phyloP scores from a whole-genome alignment of 2,888 invertebrate species.

The Pterobdella sp. region DNA sequence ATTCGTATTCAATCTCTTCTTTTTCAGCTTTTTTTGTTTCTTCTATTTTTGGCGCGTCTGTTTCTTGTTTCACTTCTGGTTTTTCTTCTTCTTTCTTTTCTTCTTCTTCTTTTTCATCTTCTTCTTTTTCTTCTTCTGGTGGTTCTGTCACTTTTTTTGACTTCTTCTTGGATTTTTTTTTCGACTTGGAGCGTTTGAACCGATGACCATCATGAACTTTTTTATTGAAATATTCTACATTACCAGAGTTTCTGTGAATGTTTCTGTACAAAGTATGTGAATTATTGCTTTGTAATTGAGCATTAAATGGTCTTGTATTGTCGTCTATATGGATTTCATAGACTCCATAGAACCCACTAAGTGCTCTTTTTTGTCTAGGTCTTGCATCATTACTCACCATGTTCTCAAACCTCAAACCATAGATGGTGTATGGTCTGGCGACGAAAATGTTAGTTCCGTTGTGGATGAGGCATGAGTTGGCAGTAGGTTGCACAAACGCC shows the following conservation, averaged over 20 bases:
- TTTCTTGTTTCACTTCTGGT: slow-evolving; percentile 9
- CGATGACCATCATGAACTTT: neutral
- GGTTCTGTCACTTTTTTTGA: neutral
- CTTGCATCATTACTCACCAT: slow-evolving; percentile 7
- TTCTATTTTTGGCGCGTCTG: neutral
- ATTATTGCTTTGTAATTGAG: neutral
- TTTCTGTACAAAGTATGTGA: neutral
- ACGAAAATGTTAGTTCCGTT: slow-evolving; percentile 56
- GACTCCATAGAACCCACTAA: neutral
- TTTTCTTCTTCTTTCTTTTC: slow-evolving; percentile 8
- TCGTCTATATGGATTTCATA: neutral
- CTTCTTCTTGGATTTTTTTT: slow-evolving; percentile 12
- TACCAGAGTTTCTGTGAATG: no score
- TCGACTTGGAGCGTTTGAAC: neutral
- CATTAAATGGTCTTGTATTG: neutral
- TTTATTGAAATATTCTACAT: no score
- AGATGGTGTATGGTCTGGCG: slow-evolving; percentile 34
- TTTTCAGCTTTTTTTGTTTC: neutral
- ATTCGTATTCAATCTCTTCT: slow-evolving; percentile 1
- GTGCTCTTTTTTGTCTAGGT: neutral
- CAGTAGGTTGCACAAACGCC: slow-evolving; percentile 87
- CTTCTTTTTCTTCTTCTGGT: neutral
- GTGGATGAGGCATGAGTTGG: slow-evolving; percentile 75
- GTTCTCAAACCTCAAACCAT: slow-evolving; percentile 22
- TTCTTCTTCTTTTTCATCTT: slow-evolving; percentile 4